Evolutionary conservation across 2,888 invertebrate genomes (phyloP).

Genomic region (Lasius fuliginosus): DNA sequence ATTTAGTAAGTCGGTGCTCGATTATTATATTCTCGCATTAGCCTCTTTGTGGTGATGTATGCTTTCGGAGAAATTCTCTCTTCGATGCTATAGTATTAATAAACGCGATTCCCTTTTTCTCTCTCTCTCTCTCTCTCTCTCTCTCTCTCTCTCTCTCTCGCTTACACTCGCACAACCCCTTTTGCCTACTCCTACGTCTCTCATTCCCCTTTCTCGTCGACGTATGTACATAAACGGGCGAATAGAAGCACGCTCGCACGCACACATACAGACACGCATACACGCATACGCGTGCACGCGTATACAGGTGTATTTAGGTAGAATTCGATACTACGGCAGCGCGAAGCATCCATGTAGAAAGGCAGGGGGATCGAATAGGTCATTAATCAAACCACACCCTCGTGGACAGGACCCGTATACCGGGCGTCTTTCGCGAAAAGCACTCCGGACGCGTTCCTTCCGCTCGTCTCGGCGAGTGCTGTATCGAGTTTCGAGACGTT

Average conservation of each 20-base stretch:
- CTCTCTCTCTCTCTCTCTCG: conserved; percentile 2
- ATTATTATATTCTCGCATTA: conserved; percentile 44
- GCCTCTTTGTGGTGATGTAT: conserved; percentile 41
- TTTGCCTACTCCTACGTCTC: conserved; percentile 53
- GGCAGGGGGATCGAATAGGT: conserved; percentile 83
- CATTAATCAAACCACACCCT: conserved; percentile 86
- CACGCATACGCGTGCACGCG: conserved; percentile 56
- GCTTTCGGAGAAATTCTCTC: conserved; percentile 35
- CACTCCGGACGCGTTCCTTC: conserved; percentile 45
- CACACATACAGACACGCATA: conserved; percentile 34
- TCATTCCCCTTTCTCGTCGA: conserved; percentile 44
- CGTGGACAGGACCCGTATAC: conserved; percentile 81
- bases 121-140: conserved; percentile 39
- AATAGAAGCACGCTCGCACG: conserved; percentile 33
- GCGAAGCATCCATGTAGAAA: conserved; percentile 79
- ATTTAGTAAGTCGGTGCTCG: conserved; percentile 44
- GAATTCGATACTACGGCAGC: conserved; percentile 83
- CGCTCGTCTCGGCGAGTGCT: conserved; percentile 1
- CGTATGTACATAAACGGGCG: conserved; percentile 51
- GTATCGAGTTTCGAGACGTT: conserved; percentile 37
- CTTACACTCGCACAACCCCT: conserved; percentile 3
- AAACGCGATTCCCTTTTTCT: conserved; percentile 35
- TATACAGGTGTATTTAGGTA: conserved; percentile 81
- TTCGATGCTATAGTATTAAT: conserved; percentile 51
- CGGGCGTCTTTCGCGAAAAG: conserved; percentile 77